Conservation (phyloP, 2,113 vertebrate species). For the Geothlypis trichas region DNA sequence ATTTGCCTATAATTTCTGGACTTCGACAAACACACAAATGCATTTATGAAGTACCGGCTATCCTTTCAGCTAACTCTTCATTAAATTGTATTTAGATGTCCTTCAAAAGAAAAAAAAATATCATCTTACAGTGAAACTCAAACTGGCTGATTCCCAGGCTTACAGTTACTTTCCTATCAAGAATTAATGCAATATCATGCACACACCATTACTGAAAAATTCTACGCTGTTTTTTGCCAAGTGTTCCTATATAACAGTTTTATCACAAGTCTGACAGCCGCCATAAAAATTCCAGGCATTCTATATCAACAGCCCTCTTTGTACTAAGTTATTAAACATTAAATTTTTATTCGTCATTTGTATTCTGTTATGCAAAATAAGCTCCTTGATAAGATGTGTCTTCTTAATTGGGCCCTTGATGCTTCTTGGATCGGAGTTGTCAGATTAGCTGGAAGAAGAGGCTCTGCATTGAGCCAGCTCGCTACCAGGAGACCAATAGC, state of each 20-base stretch:
- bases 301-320: constrained; percentile 89
- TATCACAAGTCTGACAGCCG: constrained; percentile 88
- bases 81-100: constrained; percentile 69
- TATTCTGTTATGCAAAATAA: constrained; percentile 95
- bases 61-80: constrained; percentile 53
- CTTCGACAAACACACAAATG: constrained; percentile 10
- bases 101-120: constrained; percentile 20
- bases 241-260: constrained; percentile 90
- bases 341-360: constrained; percentile 93
- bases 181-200: constrained; percentile 87
- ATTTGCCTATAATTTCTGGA: constrained; percentile 27
- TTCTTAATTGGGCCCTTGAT: constrained; percentile 95
- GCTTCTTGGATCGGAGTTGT: constrained; percentile 89
- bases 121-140: constrained; percentile 69
- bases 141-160: constrained; percentile 81
- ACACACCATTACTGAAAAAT: constrained; percentile 85
- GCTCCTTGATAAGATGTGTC: constrained; percentile 92
- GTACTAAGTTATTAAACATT: constrained; percentile 94
- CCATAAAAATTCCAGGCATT: constrained; percentile 89
- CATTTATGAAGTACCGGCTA: constrained; percentile 15
- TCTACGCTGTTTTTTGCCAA: constrained; percentile 87
- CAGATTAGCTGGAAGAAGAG: constrained; percentile 86
- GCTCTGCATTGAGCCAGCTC: constrained; percentile 80
- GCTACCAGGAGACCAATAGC: constrained; percentile 87
- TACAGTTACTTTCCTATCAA: constrained; percentile 83